These are phyloP conservation scores for Athrips mouffetella DNA, from an alignment of 2,888 invertebrate genomes.

Conservation along the genomic window DNA sequence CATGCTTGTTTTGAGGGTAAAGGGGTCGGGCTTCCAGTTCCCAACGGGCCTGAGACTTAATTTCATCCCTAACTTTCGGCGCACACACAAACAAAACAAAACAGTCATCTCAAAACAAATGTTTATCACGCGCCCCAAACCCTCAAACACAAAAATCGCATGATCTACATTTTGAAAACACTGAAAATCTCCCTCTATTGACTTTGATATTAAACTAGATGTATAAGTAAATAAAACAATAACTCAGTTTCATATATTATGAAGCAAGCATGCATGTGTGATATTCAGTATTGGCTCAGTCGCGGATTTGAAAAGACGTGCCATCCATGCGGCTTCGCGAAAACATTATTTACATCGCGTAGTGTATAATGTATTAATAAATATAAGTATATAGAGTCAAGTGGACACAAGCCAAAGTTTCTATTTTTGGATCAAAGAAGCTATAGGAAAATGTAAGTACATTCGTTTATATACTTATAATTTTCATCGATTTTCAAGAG, in stretches of 20 bases:
- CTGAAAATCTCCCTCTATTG: neutral
- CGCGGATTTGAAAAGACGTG: neutral
- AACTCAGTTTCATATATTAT: too few species aligned
- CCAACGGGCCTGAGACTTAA: too few species aligned
- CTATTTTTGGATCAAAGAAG: constrained; percentile 13
- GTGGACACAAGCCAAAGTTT: constrained; percentile 15
- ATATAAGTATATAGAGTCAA: too few species aligned
- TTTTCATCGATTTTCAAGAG: neutral
- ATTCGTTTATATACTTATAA: neutral
- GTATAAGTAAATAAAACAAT: neutral
- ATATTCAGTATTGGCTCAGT: neutral
- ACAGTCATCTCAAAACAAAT: neutral
- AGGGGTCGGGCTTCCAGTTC: too few species aligned
- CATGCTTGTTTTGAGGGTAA: too few species aligned
- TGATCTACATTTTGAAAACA: neutral
- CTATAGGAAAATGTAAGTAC: constrained; percentile 9
- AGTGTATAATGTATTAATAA: neutral
- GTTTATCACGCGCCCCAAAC: neutral
- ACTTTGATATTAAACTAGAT: too few species aligned
- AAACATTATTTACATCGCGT: neutral
- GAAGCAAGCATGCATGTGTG: neutral
- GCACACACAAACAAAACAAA: neutral
- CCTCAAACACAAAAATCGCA: neutral
- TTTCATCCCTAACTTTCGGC: too few species aligned
- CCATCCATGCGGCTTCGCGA: neutral